Percentiles rank a stretch among this genome's conserved stretches.
Conservation (phyloP, 2,797 vertebrate species). For the Manis pentadactyla region DNA sequence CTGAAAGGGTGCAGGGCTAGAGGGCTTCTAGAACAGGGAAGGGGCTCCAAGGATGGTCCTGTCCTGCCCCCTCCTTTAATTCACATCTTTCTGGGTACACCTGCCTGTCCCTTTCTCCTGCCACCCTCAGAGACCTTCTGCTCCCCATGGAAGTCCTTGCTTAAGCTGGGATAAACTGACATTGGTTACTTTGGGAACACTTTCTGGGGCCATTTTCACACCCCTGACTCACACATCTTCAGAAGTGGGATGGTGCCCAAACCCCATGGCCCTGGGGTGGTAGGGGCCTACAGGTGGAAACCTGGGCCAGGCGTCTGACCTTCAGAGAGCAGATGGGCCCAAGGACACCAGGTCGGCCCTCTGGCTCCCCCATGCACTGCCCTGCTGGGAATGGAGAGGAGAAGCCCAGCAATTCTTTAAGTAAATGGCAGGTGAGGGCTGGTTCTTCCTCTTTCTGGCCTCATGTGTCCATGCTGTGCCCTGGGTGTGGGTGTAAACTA, state of each 20-base stretch:
- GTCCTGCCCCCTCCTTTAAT: not conserved
- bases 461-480: not conserved
- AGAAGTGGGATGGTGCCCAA: not conserved
- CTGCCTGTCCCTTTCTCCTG: not conserved
- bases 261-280: not conserved
- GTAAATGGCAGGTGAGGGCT: not conserved
- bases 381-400: not conserved
- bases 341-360: not conserved
- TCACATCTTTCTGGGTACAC: not conserved
- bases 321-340: not conserved
- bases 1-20: not conserved
- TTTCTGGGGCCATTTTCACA: not conserved
- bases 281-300: not conserved
- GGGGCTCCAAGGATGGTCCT: not conserved
- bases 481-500: not conserved
- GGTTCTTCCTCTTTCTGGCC: not conserved
- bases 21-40: not conserved
- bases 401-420: not conserved
- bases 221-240: not conserved
- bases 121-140: not conserved
- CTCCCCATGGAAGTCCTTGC: not conserved
- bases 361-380: accelerated
- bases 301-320: not conserved
- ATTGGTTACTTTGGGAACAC: not conserved
- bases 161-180: not conserved